Percentiles rank a stretch among this genome's conserved stretches.
These are phyloP conservation scores for Nestor notabilis DNA, from an alignment of 2,113 vertebrate species.

Conservation along the genomic window DNA sequence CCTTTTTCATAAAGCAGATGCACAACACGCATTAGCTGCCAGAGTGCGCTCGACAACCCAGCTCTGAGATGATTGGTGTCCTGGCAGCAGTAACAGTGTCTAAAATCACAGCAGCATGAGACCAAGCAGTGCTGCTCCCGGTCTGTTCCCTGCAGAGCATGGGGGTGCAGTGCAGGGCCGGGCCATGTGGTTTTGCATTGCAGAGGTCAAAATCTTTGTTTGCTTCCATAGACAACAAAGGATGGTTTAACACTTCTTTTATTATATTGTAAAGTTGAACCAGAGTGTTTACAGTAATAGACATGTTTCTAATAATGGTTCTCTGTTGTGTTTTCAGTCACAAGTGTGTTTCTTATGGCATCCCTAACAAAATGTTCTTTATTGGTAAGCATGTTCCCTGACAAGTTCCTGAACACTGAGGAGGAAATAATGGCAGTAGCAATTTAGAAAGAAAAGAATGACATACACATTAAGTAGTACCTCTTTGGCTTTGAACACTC, in stretches of 20 bases:
- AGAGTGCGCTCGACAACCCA: accelerated
- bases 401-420: not conserved
- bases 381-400: not conserved
- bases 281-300: not conserved
- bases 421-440: not conserved
- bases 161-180: accelerated
- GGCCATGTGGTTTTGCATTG: accelerated
- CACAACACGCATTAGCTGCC: accelerated
- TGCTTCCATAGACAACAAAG: not conserved
- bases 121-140: accelerated
- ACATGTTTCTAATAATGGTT: not conserved
- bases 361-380: not conserved
- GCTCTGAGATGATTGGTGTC: accelerated
- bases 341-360: not conserved
- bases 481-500: not conserved
- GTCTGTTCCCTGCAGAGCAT: not conserved
- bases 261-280: not conserved
- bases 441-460: not conserved
- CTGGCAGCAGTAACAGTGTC: accelerated
- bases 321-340: not conserved
- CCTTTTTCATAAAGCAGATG: not conserved
- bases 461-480: not conserved
- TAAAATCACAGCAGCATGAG: not conserved
- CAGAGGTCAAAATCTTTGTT: not conserved
- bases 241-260: not conserved